These are phyloP conservation scores for Dysidea cf. avara DNA, from an alignment of 37 sponge, comb jelly and placozoan species.

Conservation along the genomic window DNA sequence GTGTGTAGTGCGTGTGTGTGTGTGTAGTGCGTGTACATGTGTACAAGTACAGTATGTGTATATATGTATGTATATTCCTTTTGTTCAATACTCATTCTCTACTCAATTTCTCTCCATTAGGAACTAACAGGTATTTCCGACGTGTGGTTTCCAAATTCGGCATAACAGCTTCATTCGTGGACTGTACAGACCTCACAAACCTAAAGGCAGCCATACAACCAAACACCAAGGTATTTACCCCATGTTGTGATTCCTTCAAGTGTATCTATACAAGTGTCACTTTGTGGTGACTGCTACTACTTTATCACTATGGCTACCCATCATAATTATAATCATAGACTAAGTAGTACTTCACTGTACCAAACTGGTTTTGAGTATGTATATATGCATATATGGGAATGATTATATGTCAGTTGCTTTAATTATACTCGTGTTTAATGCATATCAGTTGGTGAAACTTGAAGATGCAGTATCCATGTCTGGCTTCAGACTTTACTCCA, in stretches of 20 bases:
- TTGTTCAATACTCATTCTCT: background rate
- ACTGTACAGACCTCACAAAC: constrained; percentile 65
- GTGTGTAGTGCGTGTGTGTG: too few relatives aligned
- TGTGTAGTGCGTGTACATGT: too few relatives aligned
- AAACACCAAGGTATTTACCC: constrained; percentile 95
- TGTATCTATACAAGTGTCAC: background rate
- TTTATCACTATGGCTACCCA: background rate
- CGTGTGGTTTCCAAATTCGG: constrained; percentile 66
- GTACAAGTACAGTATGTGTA: too few relatives aligned
- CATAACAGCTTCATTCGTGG: constrained; percentile 65
- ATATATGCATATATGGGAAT: too few relatives aligned
- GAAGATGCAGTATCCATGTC: too few relatives aligned
- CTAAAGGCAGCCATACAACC: constrained; percentile 67
- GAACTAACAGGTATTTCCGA: constrained; percentile 85
- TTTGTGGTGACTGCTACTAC: background rate
- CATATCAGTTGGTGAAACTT: too few relatives aligned
- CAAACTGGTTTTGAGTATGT: too few relatives aligned
- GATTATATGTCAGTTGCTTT: too few relatives aligned
- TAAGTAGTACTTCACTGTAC: too few relatives aligned
- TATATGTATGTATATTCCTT: background rate
- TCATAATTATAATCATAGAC: background rate
- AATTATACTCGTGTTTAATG: too few relatives aligned
- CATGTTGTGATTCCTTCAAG: too few relatives aligned
- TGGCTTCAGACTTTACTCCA: too few relatives aligned
- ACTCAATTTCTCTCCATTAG: constrained; percentile 22